phyloP scores from a whole-genome alignment of 2,113 vertebrate species.

The Lasiurus borealis region DNA sequence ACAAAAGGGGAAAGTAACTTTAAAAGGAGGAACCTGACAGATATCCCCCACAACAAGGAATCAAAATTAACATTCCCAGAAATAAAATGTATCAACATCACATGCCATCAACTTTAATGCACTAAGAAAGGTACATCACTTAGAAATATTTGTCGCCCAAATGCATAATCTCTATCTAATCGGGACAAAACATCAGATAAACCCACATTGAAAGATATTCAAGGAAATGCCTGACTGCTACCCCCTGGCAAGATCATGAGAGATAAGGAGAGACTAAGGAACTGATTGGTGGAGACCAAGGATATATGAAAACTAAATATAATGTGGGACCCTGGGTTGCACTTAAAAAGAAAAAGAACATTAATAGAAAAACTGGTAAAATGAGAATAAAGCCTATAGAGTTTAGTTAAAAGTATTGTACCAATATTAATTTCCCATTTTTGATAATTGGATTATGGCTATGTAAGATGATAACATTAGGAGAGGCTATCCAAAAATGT shows the following conservation, averaged over 20 bases:
- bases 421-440: background rate
- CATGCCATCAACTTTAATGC: background rate
- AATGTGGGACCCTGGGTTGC: background rate
- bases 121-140: background rate
- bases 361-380: constrained; percentile 3
- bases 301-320: background rate
- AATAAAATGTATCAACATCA: constrained; percentile 1
- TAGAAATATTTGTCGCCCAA: background rate
- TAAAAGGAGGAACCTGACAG: background rate
- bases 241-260: background rate
- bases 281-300: background rate
- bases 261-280: background rate
- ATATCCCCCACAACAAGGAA: background rate
- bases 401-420: background rate
- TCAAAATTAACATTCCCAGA: background rate
- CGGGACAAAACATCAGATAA: background rate
- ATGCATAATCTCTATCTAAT: background rate
- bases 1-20: background rate
- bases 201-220: background rate
- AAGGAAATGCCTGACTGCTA: background rate
- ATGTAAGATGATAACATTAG: background rate
- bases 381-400: background rate
- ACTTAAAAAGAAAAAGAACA: background rate
- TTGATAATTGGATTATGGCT: background rate
- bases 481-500: background rate